These are phyloP conservation scores for Arizona elegans DNA, from an alignment of 2,113 vertebrate genomes.

Conservation along the genomic window DNA sequence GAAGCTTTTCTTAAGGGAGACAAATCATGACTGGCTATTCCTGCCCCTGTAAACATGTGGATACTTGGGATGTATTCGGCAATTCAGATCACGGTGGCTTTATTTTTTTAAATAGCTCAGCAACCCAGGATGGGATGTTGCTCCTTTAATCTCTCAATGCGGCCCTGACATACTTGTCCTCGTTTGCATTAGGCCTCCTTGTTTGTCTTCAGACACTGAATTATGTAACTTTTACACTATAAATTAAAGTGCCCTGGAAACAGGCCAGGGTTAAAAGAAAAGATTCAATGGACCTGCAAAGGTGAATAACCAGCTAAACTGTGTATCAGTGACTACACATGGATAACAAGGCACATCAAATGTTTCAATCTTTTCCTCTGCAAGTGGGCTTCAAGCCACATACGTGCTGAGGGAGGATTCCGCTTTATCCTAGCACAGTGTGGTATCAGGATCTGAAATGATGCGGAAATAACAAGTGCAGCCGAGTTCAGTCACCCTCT, in stretches of 20 bases:
- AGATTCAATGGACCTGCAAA: constrained; percentile 28
- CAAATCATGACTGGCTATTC: constrained; percentile 46
- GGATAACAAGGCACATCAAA: constrained; percentile 33
- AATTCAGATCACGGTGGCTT: neutral
- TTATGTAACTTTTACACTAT: constrained; percentile 40
- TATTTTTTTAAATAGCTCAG: constrained; percentile 35
- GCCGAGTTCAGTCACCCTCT: constrained; percentile 9
- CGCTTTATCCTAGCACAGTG: constrained; percentile 32
- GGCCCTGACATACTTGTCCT: neutral
- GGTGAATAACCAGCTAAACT: constrained; percentile 24
- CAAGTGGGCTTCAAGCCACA: constrained; percentile 10
- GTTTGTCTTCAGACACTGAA: constrained; percentile 49
- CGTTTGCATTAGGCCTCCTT: constrained; percentile 41
- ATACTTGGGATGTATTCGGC: constrained; percentile 55
- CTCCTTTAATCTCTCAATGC: too few relatives aligned
- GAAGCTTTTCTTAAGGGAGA: constrained; percentile 40
- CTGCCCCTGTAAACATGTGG: constrained; percentile 41
- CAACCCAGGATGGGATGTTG: constrained; percentile 22
- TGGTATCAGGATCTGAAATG: constrained; percentile 37
- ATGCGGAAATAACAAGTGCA: constrained; percentile 41
- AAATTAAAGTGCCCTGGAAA: constrained; percentile 20
- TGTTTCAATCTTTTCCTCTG: constrained; percentile 17
- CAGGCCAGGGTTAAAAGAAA: neutral
- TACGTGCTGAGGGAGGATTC: constrained; percentile 32
- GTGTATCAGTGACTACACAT: constrained; percentile 21